phyloP scores from a whole-genome alignment of 2,888 invertebrate genomes.

The Oxycera nigricornis region DNA sequence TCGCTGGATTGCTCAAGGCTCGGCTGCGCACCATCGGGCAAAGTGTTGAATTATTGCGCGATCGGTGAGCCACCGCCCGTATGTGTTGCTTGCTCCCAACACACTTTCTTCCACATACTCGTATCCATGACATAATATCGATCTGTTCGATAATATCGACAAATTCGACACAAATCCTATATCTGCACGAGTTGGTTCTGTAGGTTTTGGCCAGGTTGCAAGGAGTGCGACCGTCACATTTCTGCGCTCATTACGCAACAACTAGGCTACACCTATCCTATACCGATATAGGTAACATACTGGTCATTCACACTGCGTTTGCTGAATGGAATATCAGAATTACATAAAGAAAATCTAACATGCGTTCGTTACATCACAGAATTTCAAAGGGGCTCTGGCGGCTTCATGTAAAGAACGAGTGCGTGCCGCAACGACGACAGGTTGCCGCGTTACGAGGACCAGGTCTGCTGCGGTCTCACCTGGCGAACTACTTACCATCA shows the following conservation, averaged over 20 bases:
- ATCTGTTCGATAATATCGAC: too few species aligned
- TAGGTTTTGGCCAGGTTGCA: neutral
- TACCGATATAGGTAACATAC: neutral
- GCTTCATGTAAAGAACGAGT: neutral
- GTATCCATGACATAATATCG: too few species aligned
- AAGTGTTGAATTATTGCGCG: too few species aligned
- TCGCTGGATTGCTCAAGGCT: too few species aligned
- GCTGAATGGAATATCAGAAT: neutral
- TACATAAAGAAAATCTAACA: neutral
- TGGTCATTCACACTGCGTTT: neutral
- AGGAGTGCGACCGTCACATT: neutral
- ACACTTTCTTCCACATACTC: too few species aligned
- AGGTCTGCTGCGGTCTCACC: neutral
- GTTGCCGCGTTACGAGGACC: neutral
- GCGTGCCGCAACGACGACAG: neutral
- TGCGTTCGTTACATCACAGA: slow-evolving; percentile 11
- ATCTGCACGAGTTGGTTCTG: too few species aligned
- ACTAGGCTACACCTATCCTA: neutral
- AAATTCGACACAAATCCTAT: too few species aligned
- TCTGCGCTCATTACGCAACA: neutral
- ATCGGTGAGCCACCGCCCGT: too few species aligned
- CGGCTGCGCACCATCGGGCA: too few species aligned
- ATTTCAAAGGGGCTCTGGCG: neutral
- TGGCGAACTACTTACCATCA: neutral
- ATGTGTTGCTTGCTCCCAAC: too few species aligned